These are phyloP conservation scores for Paramormyrops hopkinsi DNA, from an alignment of 2,797 vertebrate species.

Conservation along the genomic window DNA sequence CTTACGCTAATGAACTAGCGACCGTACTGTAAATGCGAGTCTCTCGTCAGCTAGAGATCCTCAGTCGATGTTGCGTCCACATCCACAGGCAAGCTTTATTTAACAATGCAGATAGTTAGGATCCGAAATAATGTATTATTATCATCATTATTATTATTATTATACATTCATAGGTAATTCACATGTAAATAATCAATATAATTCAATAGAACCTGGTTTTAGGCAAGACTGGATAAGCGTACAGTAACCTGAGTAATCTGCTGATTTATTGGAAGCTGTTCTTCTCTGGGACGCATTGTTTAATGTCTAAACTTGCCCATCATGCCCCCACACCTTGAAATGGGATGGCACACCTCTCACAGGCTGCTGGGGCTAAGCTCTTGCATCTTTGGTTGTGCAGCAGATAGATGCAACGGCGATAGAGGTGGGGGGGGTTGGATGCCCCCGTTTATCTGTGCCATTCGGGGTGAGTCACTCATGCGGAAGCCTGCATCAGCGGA, in stretches of 20 bases:
- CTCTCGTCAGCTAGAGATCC: not conserved
- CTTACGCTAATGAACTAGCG: not conserved
- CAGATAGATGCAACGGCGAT: not conserved
- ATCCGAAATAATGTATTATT: not conserved
- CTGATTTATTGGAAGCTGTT: not conserved
- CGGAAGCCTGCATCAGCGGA: not conserved
- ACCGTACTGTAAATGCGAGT: not conserved
- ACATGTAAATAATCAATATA: not conserved
- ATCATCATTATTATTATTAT: not conserved
- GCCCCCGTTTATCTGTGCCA: not conserved
- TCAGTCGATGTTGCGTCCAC: not conserved
- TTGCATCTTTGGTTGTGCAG: not conserved
- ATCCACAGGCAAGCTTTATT: not conserved
- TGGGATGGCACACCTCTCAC: not conserved
- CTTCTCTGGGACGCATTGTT: not conserved
- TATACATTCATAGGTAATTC: not conserved
- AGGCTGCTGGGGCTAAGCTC: not conserved
- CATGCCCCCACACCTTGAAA: not conserved
- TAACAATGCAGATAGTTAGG: not conserved
- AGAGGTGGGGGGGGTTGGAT: not conserved
- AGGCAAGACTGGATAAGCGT: not conserved
- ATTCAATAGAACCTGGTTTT: not conserved
- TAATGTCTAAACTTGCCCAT: not conserved
- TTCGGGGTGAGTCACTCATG: not conserved
- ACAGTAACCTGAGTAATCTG: not conserved